Evolutionary conservation across 2,888 invertebrate genomes (phyloP), one percentile per base, ranked within the genome.

Genomic region (Allolobophora icterica): DNA sequence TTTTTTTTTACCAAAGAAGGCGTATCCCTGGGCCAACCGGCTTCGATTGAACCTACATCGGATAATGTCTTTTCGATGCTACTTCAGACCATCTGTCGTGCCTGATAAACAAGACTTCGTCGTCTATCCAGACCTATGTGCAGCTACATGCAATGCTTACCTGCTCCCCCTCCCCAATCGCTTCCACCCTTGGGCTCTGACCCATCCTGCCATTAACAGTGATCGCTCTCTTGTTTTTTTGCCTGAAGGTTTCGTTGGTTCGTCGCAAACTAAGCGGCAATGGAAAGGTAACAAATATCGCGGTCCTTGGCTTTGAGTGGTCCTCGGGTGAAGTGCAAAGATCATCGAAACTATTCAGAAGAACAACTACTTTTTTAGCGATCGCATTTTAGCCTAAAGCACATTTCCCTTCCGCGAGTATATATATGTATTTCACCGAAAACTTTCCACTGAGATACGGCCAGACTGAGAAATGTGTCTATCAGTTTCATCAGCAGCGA

Each of bases 1-100:
- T n/a, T 71, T 71, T 71, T 30, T 71, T 71, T 30, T n/a, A n/a
- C 71, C n/a, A 30, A 71, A 8, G n/a, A 71, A 71, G 71, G 71
- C 30, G 11, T n/a, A 71, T 30, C 71, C 8, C 30, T 11, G n/a
- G 71, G n/a, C 30, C 30, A 71, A 58, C 30, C 8, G 30, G 11
- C 58, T 24, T 58, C 58, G 58, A 71, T 30, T 8, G 71, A 71
- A 13, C 71, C 1, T 4, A 8, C n/a, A n/a, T 30, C n/a, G 71
- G 71, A 71, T 71, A 71, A 71, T 30, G 71, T n/a, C 71, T n/a
- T 71, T 71, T 71, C 71, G 71, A 71, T 52, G 71, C 71, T 71
- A 71, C 71, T 71, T n/a, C 30, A n/a, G 71, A 71, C 5, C 71
- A 71, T n/a, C 71, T 52, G 21, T 52, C 52, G 52, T 1, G 1